phyloP scores from a whole-genome alignment of 2,888 invertebrate species.

The Euplexia lucipara region DNA sequence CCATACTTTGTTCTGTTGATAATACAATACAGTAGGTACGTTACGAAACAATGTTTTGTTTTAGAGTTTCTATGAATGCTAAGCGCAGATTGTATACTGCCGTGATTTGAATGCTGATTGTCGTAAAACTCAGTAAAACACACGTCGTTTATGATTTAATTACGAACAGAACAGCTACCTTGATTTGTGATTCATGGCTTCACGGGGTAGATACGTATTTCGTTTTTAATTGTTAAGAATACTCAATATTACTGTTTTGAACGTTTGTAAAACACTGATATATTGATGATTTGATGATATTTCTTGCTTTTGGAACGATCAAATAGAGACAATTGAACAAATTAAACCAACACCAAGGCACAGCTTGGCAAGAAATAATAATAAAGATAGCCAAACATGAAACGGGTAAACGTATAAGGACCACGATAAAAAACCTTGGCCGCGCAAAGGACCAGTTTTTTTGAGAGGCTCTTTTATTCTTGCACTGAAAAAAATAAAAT shows the following conservation, averaged over 20 bases:
- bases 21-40: constrained; percentile 42
- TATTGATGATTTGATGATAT: no score
- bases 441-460: constrained; percentile 28
- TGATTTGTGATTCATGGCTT: constrained; percentile 10
- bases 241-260: neutral
- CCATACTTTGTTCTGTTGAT: constrained; percentile 53
- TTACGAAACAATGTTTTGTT: constrained; percentile 62
- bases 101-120: constrained; percentile 54
- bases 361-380: neutral
- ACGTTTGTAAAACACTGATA: neutral
- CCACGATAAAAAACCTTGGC: constrained; percentile 6
- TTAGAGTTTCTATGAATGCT: constrained; percentile 50
- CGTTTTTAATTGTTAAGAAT: neutral
- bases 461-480: neutral
- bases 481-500: no score
- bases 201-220: neutral
- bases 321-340: neutral
- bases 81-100: constrained; percentile 33
- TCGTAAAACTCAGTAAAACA: constrained; percentile 36
- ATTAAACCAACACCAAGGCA: neutral
- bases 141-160: constrained; percentile 40
- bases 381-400: neutral
- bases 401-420: constrained; percentile 19
- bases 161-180: constrained; percentile 6
- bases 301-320: neutral